A percentile compares a stretch with the other conserved stretches of the same genome.
Conservation (phyloP, 2,888 invertebrate species). For the Electrophaes corylata region DNA sequence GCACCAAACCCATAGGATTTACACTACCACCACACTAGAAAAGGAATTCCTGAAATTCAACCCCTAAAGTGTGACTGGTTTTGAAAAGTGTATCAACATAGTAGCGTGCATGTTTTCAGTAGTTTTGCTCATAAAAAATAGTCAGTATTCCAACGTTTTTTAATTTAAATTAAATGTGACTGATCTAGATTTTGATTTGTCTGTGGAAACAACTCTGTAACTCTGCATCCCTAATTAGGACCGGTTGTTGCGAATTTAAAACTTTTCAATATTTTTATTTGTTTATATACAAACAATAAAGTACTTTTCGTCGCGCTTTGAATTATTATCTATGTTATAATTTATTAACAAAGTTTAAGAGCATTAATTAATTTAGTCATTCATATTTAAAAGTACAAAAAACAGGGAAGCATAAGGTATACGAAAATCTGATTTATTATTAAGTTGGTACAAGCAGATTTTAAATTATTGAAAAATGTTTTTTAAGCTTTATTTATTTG, state of each 20-base stretch:
- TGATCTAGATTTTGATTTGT: background rate
- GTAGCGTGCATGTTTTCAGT: too few species aligned
- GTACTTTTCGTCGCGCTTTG: constrained; percentile 2
- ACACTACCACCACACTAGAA: too few species aligned
- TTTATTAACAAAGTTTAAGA: background rate
- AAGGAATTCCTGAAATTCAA: too few species aligned
- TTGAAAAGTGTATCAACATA: too few species aligned
- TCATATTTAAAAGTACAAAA: background rate
- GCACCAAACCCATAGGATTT: too few species aligned
- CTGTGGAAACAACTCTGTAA: constrained; percentile 1
- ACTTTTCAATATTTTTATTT: constrained; percentile 23
- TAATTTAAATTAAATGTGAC: background rate
- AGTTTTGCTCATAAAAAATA: too few species aligned
- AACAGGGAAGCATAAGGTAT: background rate
- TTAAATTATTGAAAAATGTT: too few species aligned
- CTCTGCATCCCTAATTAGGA: constrained; percentile 27
- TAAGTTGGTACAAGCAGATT: too few species aligned
- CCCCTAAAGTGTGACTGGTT: too few species aligned
- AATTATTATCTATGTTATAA: background rate
- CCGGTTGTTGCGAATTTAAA: constrained; percentile 20
- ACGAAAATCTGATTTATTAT: too few species aligned
- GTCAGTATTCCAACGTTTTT: too few species aligned
- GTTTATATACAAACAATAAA: constrained; percentile 2
- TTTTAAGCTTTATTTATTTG: background rate
- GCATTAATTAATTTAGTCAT: background rate